phyloP scores from a whole-genome alignment of 1,140 invertebrate genomes.

The Camponotus pennsylvanicus region DNA sequence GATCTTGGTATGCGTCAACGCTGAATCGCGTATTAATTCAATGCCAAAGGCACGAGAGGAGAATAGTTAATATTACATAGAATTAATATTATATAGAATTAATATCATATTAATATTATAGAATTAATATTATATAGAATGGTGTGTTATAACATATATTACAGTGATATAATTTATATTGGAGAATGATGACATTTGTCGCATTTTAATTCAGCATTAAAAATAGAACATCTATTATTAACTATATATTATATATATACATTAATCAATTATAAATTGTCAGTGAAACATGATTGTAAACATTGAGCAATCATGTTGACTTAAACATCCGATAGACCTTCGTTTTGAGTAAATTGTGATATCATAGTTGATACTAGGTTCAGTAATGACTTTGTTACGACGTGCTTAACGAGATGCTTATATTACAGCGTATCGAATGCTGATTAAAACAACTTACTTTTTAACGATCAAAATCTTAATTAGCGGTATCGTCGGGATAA shows the following conservation, averaged over 20 bases:
- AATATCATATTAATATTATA: too few species aligned
- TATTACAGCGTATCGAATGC: neutral
- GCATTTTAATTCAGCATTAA: slow-evolving; percentile 17
- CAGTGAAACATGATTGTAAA: slow-evolving; percentile 15
- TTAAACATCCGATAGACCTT: slow-evolving; percentile 24
- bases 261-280: neutral
- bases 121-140: too few species aligned
- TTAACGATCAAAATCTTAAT: slow-evolving; percentile 60
- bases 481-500: slow-evolving; percentile 34
- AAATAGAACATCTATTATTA: slow-evolving; percentile 14
- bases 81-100: neutral
- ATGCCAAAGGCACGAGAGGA: neutral
- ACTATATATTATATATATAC: neutral
- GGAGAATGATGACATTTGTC: neutral
- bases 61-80: neutral
- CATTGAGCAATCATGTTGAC: neutral
- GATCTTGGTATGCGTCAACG: slow-evolving; percentile 5
- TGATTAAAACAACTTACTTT: slow-evolving; percentile 32
- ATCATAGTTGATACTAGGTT: slow-evolving; percentile 27
- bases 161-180: neutral
- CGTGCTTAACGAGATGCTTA: slow-evolving; percentile 16
- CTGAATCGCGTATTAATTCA: slow-evolving; percentile 36
- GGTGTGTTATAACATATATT: neutral
- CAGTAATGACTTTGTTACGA: slow-evolving; percentile 7
- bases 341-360: slow-evolving; percentile 34